Percentiles rank a stretch among this genome's conserved stretches.
These are phyloP conservation scores for Cathartes aura DNA, from an alignment of 2,113 vertebrate species.

Conservation along the genomic window DNA sequence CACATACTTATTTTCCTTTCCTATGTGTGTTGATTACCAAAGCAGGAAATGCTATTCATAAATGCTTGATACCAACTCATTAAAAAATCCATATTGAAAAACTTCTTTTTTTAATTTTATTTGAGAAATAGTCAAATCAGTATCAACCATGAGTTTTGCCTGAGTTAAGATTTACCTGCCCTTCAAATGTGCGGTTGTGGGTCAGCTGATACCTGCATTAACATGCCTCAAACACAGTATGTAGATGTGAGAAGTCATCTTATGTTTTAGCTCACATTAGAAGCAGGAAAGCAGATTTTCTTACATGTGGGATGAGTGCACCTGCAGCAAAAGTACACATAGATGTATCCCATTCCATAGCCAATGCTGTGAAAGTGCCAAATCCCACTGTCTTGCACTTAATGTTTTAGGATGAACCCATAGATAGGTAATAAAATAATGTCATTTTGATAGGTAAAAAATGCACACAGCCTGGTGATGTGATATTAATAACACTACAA, in stretches of 20 bases:
- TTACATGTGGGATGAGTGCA: background rate
- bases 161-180: background rate
- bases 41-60: constrained; percentile 34
- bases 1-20: constrained; percentile 20
- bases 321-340: background rate
- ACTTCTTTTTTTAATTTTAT: background rate
- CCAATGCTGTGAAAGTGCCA: background rate
- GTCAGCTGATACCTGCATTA: background rate
- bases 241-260: background rate
- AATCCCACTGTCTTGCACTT: background rate
- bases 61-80: background rate
- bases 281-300: background rate
- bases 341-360: background rate
- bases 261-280: background rate
- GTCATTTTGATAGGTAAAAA: background rate
- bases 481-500: background rate
- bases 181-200: background rate
- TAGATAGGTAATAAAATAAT: background rate
- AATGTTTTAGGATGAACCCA: background rate
- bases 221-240: background rate
- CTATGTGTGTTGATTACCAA: constrained; percentile 2
- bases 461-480: background rate
- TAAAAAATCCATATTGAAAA: background rate
- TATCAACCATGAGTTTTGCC: background rate
- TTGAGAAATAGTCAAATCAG: background rate